Evolutionary conservation across 2,113 vertebrate species (phyloP).

Genomic region (Oryzias woworae): DNA sequence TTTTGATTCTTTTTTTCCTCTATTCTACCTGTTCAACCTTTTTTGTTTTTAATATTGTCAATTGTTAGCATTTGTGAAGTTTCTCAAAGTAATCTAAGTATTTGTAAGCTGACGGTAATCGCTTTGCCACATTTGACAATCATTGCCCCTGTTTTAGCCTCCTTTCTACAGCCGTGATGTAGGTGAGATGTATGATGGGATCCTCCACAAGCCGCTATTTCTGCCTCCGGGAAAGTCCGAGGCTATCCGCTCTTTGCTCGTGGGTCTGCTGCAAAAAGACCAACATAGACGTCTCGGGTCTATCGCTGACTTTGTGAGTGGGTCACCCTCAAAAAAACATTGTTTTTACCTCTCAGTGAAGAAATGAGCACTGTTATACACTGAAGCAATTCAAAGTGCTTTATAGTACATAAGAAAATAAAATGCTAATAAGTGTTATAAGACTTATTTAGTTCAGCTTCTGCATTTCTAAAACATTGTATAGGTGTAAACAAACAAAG

Average conservation of each 20-base stretch:
- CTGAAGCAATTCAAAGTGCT: not conserved
- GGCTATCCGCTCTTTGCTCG: slow-evolving; percentile 86
- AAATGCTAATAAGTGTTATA: not conserved
- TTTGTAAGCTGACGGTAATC: too few species aligned
- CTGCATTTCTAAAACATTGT: not conserved
- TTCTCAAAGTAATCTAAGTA: too few species aligned
- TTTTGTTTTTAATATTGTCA: too few species aligned
- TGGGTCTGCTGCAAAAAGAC: slow-evolving; percentile 93
- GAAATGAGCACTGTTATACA: slow-evolving; percentile 9
- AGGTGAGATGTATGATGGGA: slow-evolving; percentile 95
- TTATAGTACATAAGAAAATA: not conserved
- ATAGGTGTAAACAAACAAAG: not conserved
- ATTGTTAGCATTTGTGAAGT: too few species aligned
- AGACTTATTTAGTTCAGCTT: not conserved
- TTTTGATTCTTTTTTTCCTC: too few species aligned
- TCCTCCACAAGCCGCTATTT: slow-evolving; percentile 87
- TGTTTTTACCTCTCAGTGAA: slow-evolving; percentile 11
- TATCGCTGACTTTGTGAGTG: slow-evolving; percentile 92
- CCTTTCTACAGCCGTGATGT: slow-evolving; percentile 95
- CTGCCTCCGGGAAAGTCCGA: slow-evolving; percentile 89
- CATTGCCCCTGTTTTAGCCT: slow-evolving; percentile 74
- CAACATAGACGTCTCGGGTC: slow-evolving; percentile 88
- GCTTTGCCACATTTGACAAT: too few species aligned
- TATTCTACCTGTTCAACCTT: too few species aligned
- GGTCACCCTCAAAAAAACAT: not conserved